Base-by-base conservation (phyloP, 2,797 vertebrate genomes). In the Momotus momota region DNA sequence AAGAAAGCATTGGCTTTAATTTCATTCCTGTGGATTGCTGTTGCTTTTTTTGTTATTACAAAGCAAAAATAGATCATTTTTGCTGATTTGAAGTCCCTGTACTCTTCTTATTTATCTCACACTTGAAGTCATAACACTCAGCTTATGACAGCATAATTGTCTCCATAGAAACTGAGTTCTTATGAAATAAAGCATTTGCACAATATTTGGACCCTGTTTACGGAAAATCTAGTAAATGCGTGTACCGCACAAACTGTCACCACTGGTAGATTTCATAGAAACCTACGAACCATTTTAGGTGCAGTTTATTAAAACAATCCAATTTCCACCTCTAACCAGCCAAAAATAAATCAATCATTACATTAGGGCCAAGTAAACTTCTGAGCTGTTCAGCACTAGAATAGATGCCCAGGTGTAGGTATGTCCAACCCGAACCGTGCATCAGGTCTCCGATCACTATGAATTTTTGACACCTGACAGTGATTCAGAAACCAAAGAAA, bases 171-270 rank as follows among this genome's bases (percentile, higher is more conserved):
- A 97, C 96, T 84, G 86, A 90, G 74, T 93, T 93, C 77, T 94
- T 80, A 80, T 0, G 0, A 96, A 96, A 93, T 26, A 62, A 71
- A 95, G 79, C 83, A 94, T 91, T 96, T 88, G 67, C 85, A 93
- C 94, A 96, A 96, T 95, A 95, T 96, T 95, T 95, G 88, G 93
- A 84, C 88, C 94, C 64, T 95, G 92, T 94, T 96, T 94, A 95
- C 91, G 85, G 81, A 94, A 97, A 97, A 92, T 64, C 84, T 86
- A 64, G n/a, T 93, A 94, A 96, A 88, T 11, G 43, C 4, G 0
- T 43, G 72, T 66, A 86, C 31, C 0, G 3, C 73, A 88, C 79
- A 90, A 86, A 91, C 82, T 94, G 91, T 90, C 91, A 94, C 64
- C 71, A 31, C 54, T 86, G 81, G 69, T 79, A 92, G 61, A 91